Evolutionary conservation across 92 coral and sea anemone species (phyloP), one percentile per base, ranked within the genome.

Genomic region (Metridium senile): DNA sequence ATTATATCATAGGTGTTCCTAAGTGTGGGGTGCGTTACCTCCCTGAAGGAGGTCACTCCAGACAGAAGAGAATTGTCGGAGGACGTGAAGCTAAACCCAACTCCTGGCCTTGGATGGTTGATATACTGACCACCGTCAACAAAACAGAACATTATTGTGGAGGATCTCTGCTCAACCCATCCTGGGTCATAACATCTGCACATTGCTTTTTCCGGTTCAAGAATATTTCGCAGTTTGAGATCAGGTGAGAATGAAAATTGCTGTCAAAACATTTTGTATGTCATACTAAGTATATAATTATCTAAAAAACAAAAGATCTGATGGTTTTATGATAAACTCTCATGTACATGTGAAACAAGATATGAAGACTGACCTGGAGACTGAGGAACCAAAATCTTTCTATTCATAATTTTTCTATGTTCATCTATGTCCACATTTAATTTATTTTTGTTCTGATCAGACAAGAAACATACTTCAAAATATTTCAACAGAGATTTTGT

Each of bases 81-180:
- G 99, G 99, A 57, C 85, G 75, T 3, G 97, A 95, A 69, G 92
- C 96, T 43, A 86, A 81, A 31, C 90, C 92, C 67, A 89, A 95
- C 77, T 88, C 99, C 34, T 96, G 99, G 99, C 99, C 99, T 46
- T 96, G 99, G 99, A 90, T 89, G 76, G 90, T 95, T 16, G 94
- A 95, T 72, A 86, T 96, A 17, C 85, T 91, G 9, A 33, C 34
- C 16, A 72, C 26, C 28, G 76, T 86, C 59, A 83, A 96, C 39
- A 75, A 54, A 31, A 86, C 91, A 67, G 56, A n/a, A 29, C 97
- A 96, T 35, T 71, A 35, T 17, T 92, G 99, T 76, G 99, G 96
- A 22, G 99, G 97, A 30, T 72, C 93, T 22, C 82, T 96, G 28
- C 88, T 96, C 63, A 89, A 78, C 82, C 91, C 84, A 1, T 82